A percentile compares a stretch with the other conserved stretches of the same genome.
Evolutionary conservation across 2,113 vertebrate species (phyloP).

Genomic region (Callorhinus ursinus): DNA sequence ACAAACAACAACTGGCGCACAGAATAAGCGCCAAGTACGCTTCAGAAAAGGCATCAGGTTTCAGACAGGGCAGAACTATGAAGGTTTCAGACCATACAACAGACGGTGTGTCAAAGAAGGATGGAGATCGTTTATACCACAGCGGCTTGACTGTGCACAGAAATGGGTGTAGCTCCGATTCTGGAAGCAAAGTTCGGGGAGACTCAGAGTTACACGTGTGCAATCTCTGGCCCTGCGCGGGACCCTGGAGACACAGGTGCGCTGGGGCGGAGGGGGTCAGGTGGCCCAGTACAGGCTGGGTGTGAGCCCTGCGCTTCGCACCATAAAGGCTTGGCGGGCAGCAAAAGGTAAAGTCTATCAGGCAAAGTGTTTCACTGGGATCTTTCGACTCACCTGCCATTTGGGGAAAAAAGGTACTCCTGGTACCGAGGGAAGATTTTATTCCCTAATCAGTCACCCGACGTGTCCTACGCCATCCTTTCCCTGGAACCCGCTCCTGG

Average conservation of each 20-base stretch:
- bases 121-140: rapidly evolving
- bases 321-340: rapidly evolving
- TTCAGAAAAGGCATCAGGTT: neutral
- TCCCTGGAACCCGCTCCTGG: neutral
- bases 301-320: rapidly evolving
- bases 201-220: rapidly evolving
- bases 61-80: rapidly evolving
- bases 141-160: rapidly evolving
- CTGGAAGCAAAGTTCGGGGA: neutral
- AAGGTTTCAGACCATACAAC: neutral
- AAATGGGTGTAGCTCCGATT: too few relatives aligned
- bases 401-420: neutral
- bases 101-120: neutral
- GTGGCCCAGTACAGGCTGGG: neutral
- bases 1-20: neutral
- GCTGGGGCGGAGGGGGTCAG: rapidly evolving
- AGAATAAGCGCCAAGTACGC: neutral
- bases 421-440: neutral
- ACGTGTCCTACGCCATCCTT: neutral
- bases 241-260: neutral
- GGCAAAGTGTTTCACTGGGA: rapidly evolving
- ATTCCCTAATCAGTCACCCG: neutral
- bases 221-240: rapidly evolving
- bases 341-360: neutral
- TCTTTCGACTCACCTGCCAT: rapidly evolving